Evolutionary conservation across 2,797 vertebrate genomes (phyloP).

Genomic region (Zalophus californianus): DNA sequence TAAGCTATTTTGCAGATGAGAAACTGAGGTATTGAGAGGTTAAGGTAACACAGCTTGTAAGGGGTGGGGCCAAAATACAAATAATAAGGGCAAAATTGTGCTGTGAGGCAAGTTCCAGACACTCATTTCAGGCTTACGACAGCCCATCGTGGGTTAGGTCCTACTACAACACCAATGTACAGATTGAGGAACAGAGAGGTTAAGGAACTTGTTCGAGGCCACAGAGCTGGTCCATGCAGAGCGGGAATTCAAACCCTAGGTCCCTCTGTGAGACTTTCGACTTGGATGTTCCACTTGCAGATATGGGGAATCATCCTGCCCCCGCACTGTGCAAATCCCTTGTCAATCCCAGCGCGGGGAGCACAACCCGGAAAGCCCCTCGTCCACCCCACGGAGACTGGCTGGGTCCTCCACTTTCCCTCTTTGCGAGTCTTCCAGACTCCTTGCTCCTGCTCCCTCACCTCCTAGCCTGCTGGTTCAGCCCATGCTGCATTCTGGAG

Average conservation of each 20-base stretch:
- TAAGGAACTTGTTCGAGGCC: not conserved
- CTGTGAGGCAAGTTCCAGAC: not conserved
- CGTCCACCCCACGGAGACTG: rapidly evolving
- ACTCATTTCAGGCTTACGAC: not conserved
- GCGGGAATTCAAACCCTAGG: not conserved
- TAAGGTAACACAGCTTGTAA: not conserved
- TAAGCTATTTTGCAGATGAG: not conserved
- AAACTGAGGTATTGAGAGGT: not conserved
- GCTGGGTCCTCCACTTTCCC: not conserved
- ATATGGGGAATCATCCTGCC: not conserved
- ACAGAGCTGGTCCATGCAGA: not conserved
- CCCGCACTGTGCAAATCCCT: not conserved
- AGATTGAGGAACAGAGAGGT: not conserved
- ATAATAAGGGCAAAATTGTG: not conserved
- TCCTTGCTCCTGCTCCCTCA: not conserved
- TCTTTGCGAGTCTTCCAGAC: not conserved
- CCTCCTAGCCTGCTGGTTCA: not conserved
- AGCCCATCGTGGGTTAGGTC: not conserved
- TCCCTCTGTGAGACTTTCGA: not conserved
- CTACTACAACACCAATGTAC: not conserved
- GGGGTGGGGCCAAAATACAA: not conserved
- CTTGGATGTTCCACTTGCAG: not conserved
- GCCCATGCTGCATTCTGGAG: not conserved
- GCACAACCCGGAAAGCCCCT: not conserved
- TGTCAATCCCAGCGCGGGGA: rapidly evolving